These are phyloP conservation scores for Diplazon laetatorius DNA, from an alignment of 2,888 invertebrate genomes.

Conservation along the genomic window DNA sequence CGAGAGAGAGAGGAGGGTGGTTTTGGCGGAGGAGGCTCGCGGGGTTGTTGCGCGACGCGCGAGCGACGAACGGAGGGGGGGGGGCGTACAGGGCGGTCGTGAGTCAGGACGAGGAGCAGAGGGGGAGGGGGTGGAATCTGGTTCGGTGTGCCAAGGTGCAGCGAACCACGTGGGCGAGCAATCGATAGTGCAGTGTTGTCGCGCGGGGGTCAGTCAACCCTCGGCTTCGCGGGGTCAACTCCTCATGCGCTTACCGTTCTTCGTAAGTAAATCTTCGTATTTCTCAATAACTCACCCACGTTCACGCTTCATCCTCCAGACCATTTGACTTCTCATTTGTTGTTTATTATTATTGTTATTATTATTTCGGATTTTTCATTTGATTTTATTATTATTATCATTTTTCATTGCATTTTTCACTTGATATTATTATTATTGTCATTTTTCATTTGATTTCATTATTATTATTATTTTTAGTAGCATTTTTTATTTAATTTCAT, in stretches of 20 bases:
- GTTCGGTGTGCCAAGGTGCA: conserved; percentile 77
- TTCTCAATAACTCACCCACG: not conserved
- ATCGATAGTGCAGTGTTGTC: conserved; percentile 82
- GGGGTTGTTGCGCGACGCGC: too few species aligned
- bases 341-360: not conserved
- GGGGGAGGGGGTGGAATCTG: conserved; percentile 72
- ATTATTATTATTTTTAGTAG: too few species aligned
- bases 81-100: conserved; percentile 45
- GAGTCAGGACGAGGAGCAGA: too few species aligned
- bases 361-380: too few species aligned
- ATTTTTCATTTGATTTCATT: too few species aligned
- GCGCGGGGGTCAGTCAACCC: conserved; percentile 80
- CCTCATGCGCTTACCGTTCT: conserved; percentile 70
- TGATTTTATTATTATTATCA: not conserved
- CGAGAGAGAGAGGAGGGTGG: conserved; percentile 4
- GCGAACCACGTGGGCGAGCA: conserved; percentile 79
- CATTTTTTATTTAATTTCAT: too few species aligned
- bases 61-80: conserved; percentile 45
- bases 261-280: conserved; percentile 52
- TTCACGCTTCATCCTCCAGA: not conserved
- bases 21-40: conserved; percentile 11
- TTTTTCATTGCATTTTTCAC: too few species aligned
- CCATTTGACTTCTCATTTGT: conserved; percentile 21
- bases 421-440: not conserved
- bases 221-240: conserved; percentile 76